Conservation (phyloP, 2,797 vertebrate genomes). For the Tokudaia tokunoshimensis region DNA sequence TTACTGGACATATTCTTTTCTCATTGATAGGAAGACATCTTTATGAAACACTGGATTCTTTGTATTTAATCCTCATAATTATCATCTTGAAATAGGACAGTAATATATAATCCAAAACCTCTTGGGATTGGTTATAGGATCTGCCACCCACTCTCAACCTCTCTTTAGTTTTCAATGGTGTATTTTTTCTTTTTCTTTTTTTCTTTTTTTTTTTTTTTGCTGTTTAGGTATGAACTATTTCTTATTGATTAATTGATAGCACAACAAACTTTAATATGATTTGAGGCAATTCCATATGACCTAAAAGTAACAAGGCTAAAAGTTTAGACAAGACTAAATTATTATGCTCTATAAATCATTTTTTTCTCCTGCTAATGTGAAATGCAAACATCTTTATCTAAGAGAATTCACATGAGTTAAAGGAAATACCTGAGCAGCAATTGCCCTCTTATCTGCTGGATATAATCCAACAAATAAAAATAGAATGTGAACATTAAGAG, state of each 20-base stretch:
- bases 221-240: neutral
- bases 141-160: no score
- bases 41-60: neutral
- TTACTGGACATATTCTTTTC: neutral
- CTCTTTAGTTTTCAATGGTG: neutral
- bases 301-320: slow-evolving; percentile 50
- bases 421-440: neutral
- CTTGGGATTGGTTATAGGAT: neutral
- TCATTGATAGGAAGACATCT: neutral
- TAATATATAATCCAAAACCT: neutral
- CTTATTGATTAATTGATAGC: neutral
- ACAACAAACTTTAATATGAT: neutral
- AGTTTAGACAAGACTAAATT: slow-evolving; percentile 20
- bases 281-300: neutral
- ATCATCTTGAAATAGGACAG: neutral
- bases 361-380: neutral
- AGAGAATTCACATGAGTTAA: neutral
- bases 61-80: neutral
- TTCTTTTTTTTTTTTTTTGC: neutral
- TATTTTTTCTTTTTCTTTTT: no score
- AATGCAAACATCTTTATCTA: slow-evolving; percentile 28
- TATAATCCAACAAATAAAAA: neutral
- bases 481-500: neutral
- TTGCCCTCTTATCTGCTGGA: neutral
- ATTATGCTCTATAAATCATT: neutral